Conservation (phyloP, 2,888 invertebrate species). For the Rapana venosa region DNA sequence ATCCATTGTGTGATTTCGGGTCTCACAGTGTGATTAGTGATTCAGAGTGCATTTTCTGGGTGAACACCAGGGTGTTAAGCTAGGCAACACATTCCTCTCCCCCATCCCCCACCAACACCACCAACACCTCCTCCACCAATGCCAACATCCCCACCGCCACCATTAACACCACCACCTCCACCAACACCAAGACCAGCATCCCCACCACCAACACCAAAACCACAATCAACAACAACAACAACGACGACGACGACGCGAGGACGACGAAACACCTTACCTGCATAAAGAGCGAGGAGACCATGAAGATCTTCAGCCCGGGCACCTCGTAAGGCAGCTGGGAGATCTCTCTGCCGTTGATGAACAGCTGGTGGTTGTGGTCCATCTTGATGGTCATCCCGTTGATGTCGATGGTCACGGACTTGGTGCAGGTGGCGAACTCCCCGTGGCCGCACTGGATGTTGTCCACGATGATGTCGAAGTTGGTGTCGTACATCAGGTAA, state of each 20-base stretch:
- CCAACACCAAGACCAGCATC: not conserved
- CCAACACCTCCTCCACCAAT: too few relatives aligned
- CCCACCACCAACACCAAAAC: not conserved
- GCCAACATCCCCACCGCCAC: too few relatives aligned
- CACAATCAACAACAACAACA: not conserved
- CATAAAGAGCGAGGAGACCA: slow-evolving; percentile 88
- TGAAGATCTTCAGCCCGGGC: slow-evolving; percentile 83
- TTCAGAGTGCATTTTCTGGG: too few relatives aligned
- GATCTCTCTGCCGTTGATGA: slow-evolving; percentile 61
- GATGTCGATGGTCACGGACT: slow-evolving; percentile 80
- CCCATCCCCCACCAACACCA: too few relatives aligned
- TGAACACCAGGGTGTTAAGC: too few relatives aligned
- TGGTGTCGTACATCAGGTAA: slow-evolving; percentile 85
- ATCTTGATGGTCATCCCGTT: slow-evolving; percentile 82
- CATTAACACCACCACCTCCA: not conserved
- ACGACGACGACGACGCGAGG: too few relatives aligned
- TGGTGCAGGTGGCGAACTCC: slow-evolving; percentile 87
- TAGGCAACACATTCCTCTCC: too few relatives aligned
- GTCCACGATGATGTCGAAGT: slow-evolving; percentile 79
- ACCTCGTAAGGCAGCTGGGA: slow-evolving; percentile 60
- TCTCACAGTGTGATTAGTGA: too few relatives aligned
- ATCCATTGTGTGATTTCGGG: too few relatives aligned
- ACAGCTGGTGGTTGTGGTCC: slow-evolving; percentile 83
- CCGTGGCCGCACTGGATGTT: slow-evolving; percentile 87
- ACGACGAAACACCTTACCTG: slow-evolving; percentile 65